Conservation (phyloP, 2,797 vertebrate genomes). For the Spondyliosoma cantharus region DNA sequence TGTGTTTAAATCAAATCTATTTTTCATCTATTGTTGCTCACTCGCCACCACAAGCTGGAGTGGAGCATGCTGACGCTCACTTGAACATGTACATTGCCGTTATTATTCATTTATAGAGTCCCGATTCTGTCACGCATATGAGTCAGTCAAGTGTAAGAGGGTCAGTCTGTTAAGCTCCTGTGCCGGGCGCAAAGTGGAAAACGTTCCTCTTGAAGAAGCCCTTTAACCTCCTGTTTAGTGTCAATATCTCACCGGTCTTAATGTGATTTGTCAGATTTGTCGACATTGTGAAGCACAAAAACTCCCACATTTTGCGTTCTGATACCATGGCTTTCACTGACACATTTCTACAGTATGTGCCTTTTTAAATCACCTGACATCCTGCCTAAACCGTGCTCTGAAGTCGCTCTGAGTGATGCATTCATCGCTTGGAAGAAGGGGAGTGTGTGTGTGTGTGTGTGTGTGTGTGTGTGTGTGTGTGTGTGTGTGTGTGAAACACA, state of each 20-base stretch:
- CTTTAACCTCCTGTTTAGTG: constrained; percentile 1
- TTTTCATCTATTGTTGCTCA: constrained; percentile 63
- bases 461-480: constrained; percentile 26
- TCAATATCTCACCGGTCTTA: background rate
- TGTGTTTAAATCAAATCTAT: constrained; percentile 52
- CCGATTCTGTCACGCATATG: constrained; percentile 78
- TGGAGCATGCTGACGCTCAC: constrained; percentile 21
- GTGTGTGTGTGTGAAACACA: constrained; percentile 28
- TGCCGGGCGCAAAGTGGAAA: constrained; percentile 11
- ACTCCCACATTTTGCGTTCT: background rate
- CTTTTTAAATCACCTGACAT: constrained; percentile 6
- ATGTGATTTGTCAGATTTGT: background rate
- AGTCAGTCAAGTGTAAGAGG: constrained; percentile 77
- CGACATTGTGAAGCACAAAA: background rate
- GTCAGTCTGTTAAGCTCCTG: constrained; percentile 57
- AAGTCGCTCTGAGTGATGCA: constrained; percentile 1
- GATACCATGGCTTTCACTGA: background rate
- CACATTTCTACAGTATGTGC: background rate
- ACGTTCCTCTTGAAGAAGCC: background rate
- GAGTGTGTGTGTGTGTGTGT: constrained; percentile 16
- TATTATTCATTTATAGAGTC: constrained; percentile 83
- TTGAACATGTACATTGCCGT: constrained; percentile 49
- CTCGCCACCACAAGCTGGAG: constrained; percentile 17
- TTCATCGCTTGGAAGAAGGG: constrained; percentile 1
- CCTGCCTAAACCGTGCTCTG: background rate